Evolutionary conservation across 2,113 vertebrate species (phyloP).

Genomic region (Setophaga petechia): DNA sequence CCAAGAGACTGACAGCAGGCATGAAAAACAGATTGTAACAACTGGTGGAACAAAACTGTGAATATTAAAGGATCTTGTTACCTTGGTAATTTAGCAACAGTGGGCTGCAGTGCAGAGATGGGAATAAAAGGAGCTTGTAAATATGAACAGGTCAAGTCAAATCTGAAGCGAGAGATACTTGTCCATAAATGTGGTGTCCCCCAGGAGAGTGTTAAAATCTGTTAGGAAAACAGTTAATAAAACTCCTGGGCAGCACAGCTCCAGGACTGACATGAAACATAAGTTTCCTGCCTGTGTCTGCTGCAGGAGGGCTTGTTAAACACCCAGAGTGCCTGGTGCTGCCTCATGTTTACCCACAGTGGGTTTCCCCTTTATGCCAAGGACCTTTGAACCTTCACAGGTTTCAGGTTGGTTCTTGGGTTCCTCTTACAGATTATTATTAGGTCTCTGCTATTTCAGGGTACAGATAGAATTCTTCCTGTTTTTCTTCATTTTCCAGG

Average conservation of each 20-base stretch:
- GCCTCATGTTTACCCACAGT: not conserved
- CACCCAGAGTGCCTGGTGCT: not conserved
- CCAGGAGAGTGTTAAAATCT: not conserved
- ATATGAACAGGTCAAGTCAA: not conserved
- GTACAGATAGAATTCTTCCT: not conserved
- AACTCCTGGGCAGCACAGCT: not conserved
- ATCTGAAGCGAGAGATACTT: not conserved
- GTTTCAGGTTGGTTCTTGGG: not conserved
- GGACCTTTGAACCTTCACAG: not conserved
- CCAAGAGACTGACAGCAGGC: not conserved
- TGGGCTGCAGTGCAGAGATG: not conserved
- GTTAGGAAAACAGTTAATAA: not conserved
- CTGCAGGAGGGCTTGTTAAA: not conserved
- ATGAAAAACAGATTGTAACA: not conserved
- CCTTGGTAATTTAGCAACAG: slow-evolving; percentile 6
- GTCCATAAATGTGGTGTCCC: not conserved
- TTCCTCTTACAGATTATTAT: not conserved
- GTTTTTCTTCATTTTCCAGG: not conserved
- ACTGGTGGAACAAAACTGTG: not conserved
- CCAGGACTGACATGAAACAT: not conserved
- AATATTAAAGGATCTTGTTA: slow-evolving; percentile 16
- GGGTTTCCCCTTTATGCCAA: not conserved
- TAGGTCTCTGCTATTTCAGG: not conserved
- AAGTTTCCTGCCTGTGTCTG: not conserved
- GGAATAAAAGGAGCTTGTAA: not conserved